Evolutionary conservation across 1,140 invertebrate genomes (phyloP).

Genomic region (Papilio polytes): DNA sequence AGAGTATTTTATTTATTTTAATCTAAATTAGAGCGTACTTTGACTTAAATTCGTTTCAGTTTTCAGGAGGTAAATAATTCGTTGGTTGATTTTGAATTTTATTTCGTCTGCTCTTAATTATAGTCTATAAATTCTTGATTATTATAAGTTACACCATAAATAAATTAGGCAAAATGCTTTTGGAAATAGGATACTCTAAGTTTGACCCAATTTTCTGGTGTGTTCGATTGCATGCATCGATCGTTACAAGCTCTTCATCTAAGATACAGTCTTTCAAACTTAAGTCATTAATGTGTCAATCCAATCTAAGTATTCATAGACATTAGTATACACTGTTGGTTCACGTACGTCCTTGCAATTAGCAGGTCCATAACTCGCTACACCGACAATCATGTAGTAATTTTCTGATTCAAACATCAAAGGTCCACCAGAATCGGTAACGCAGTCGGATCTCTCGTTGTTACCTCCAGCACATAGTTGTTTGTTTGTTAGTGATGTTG

Average conservation of each 20-base stretch:
- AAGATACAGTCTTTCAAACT: background rate
- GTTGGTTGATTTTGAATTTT: background rate
- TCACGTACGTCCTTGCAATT: conserved; percentile 78
- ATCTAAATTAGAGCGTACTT: background rate
- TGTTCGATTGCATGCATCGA: too few species aligned
- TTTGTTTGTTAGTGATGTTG: conserved; percentile 39
- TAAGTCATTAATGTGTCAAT: conserved; percentile 55
- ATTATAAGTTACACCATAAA: too few species aligned
- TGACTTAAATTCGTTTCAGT: background rate
- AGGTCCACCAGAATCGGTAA: conserved; percentile 86
- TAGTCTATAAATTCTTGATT: too few species aligned
- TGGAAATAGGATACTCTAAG: too few species aligned
- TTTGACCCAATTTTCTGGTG: background rate
- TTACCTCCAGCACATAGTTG: conserved; percentile 83
- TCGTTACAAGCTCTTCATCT: too few species aligned
- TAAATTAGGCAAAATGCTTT: too few species aligned
- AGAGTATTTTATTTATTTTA: background rate
- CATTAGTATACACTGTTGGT: conserved; percentile 85
- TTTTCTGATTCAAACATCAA: conserved; percentile 75
- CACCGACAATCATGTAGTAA: conserved; percentile 64
- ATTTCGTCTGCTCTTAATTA: too few species aligned
- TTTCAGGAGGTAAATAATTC: background rate
- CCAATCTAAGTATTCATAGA: conserved; percentile 83
- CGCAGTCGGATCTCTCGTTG: conserved; percentile 80
- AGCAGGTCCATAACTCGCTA: conserved; percentile 84